Base-by-base conservation (phyloP, 2,113 vertebrate species). In the Trinectes maculatus region DNA sequence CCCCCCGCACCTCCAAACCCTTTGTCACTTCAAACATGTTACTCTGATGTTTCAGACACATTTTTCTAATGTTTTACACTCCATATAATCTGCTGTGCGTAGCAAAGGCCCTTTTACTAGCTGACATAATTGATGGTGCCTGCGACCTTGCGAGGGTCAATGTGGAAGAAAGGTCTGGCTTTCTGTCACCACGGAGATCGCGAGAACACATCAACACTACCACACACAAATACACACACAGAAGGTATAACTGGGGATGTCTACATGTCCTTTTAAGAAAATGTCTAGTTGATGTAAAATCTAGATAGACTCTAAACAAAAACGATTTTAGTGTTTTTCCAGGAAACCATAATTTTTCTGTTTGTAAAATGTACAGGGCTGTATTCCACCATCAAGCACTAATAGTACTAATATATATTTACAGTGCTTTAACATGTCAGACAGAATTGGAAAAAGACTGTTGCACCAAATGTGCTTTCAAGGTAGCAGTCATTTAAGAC, bases 51-150 rank as follows among this genome's bases (percentile, higher is more conserved):
- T 94, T 94, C 92, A 95, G 92, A 95, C 93, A 92, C 92, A 92
- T 94, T 94, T 93, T 86, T 91, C 87, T 91, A 92, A 92, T 96
- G 93, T 96, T 96, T 97, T 95, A 95, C 95, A 98, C 95, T 96
- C 97, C 95, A 95, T 96, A 94, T 96, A 96, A 95, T 94, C 93
- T 93, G 93, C 91, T 94, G 43, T 94, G 93, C 89, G 71, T 71
- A 63, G 87, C 86, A 89, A 92, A 91, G 91, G 84, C 90, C 84
- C 90, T 91, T 93, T 91, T 72, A 77, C 89, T 85, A 89, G 65
- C 92, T 93, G 93, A 92, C 90, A 87, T 93, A 93, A 86, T 93
- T 94, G 93, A 95, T 93, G 93, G 88, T 87, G 87, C 75, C 80
- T 70, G 82, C 74, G 79, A 88, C 68, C 6, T 85, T 89, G 82